phyloP scores from a whole-genome alignment of 2,888 invertebrate genomes.

The Oxyscelio sp. region DNA sequence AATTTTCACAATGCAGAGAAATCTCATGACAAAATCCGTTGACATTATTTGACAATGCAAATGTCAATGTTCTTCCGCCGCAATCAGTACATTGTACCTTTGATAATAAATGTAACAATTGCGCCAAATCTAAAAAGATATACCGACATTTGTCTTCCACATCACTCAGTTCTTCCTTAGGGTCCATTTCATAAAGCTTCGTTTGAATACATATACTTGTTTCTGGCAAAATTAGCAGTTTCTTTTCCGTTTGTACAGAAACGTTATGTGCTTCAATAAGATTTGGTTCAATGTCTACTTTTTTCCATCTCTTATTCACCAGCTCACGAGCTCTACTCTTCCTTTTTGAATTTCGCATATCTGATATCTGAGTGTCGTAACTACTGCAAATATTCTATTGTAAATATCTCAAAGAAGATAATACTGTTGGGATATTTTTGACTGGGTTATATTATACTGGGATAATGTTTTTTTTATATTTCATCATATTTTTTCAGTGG shows the following conservation, averaged over 20 bases:
- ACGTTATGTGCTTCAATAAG: neutral
- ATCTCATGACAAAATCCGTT: slow-evolving; percentile 13
- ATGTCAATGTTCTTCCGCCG: slow-evolving; percentile 3
- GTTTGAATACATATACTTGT: slow-evolving; percentile 17
- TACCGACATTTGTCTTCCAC: neutral
- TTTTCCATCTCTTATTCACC: slow-evolving; percentile 6
- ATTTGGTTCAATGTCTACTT: slow-evolving; percentile 5
- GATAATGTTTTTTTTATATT: no score
- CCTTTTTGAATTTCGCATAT: slow-evolving; percentile 7
- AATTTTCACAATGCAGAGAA: slow-evolving; percentile 11
- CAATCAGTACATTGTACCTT: slow-evolving; percentile 14
- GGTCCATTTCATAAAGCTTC: slow-evolving; percentile 6
- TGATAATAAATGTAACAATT: slow-evolving; percentile 14
- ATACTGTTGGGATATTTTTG: no score
- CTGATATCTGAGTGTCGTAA: slow-evolving; percentile 7
- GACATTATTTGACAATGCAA: neutral
- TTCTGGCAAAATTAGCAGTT: slow-evolving; percentile 7
- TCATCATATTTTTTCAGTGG: no score
- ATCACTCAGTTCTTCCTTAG: neutral
- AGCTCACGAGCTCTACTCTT: slow-evolving; percentile 6
- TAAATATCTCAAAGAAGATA: no score
- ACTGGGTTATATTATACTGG: no score
- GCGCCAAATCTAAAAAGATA: slow-evolving; percentile 14
- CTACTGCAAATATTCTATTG: slow-evolving; percentile 6
- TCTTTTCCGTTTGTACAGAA: slow-evolving; percentile 2